phyloP scores from a whole-genome alignment of 2,888 invertebrate genomes.

The Meiosimyza platycephala region DNA sequence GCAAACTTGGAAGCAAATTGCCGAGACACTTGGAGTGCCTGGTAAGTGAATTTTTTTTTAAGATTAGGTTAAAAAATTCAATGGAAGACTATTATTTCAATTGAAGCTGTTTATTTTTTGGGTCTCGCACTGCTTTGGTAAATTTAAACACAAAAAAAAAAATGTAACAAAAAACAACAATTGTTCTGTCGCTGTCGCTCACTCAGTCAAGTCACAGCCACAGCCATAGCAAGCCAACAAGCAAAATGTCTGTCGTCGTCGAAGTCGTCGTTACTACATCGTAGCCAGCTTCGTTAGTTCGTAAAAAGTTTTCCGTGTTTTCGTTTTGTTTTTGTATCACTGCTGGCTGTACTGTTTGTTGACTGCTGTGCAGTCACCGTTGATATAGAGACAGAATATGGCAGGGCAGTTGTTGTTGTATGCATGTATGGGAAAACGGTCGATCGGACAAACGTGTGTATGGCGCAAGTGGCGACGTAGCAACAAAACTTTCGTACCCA shows the following conservation, averaged over 20 bases:
- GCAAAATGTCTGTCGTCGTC: constrained; percentile 35
- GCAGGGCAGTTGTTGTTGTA: constrained; percentile 16
- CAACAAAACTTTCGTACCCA: constrained; percentile 37
- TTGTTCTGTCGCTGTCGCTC: constrained; percentile 13
- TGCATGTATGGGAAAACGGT: constrained; percentile 29
- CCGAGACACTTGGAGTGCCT: constrained; percentile 62
- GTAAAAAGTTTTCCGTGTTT: constrained; percentile 25
- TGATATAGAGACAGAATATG: constrained; percentile 25
- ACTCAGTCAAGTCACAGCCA: constrained; percentile 6
- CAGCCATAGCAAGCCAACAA: constrained; percentile 13
- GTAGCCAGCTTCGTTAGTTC: constrained; percentile 10
- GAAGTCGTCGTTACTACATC: constrained; percentile 19
- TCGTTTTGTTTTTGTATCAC: constrained; percentile 26
- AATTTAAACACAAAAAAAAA: constrained; percentile 23
- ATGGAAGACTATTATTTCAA: too few relatives aligned
- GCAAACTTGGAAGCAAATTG: constrained; percentile 63
- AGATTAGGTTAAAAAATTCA: too few relatives aligned
- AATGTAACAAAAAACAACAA: constrained; percentile 9
- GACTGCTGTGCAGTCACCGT: constrained; percentile 41
- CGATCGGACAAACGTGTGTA: constrained; percentile 28
- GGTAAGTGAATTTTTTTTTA: constrained; percentile 44
- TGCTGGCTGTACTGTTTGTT: constrained; percentile 36
- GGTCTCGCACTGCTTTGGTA: constrained; percentile 24
- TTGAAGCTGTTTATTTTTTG: too few relatives aligned
- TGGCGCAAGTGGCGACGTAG: constrained; percentile 38